Evolutionary conservation across 2,888 invertebrate genomes (phyloP).

Genomic region (Neoaliturus tenellus): DNA sequence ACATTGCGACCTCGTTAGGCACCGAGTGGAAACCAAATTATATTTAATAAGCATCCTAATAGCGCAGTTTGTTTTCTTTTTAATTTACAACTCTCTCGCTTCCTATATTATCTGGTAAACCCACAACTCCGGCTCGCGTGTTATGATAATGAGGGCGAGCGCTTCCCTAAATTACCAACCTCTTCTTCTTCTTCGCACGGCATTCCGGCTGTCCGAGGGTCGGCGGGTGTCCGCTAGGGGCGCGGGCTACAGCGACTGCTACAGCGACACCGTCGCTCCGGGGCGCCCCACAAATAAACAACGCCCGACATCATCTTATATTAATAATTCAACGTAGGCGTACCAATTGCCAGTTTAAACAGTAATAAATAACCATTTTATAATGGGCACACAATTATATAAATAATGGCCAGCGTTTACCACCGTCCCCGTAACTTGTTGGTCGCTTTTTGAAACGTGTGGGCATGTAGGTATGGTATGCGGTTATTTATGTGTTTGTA

Average conservation of each 20-base stretch:
- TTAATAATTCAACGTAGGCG: constrained; percentile 55
- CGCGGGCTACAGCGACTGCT: no score
- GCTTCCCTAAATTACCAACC: constrained; percentile 43
- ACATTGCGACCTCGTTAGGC: constrained; percentile 26
- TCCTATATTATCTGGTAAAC: constrained; percentile 38
- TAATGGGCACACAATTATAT: constrained; percentile 58
- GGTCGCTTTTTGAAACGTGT: constrained; percentile 21
- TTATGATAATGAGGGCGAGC: constrained; percentile 28
- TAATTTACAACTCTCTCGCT: constrained; percentile 28
- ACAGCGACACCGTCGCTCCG: constrained; percentile 22
- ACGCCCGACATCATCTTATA: constrained; percentile 48
- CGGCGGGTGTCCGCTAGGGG: constrained; percentile 40
- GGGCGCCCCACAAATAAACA: constrained; percentile 52
- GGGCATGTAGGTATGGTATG: constrained; percentile 1
- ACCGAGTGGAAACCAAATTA: not conserved
- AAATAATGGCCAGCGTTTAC: constrained; percentile 58
- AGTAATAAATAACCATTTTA: constrained; percentile 59
- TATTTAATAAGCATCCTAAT: constrained; percentile 44
- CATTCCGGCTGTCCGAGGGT: constrained; percentile 31
- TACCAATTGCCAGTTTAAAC: constrained; percentile 60
- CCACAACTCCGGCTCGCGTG: constrained; percentile 31
- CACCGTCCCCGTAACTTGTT: constrained; percentile 29
- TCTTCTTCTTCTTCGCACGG: constrained; percentile 41
- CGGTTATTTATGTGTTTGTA: constrained; percentile 4
- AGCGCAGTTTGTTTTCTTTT: constrained; percentile 34